These are phyloP conservation scores for Aromia moschata DNA, from an alignment of 2,888 invertebrate genomes.

Conservation along the genomic window DNA sequence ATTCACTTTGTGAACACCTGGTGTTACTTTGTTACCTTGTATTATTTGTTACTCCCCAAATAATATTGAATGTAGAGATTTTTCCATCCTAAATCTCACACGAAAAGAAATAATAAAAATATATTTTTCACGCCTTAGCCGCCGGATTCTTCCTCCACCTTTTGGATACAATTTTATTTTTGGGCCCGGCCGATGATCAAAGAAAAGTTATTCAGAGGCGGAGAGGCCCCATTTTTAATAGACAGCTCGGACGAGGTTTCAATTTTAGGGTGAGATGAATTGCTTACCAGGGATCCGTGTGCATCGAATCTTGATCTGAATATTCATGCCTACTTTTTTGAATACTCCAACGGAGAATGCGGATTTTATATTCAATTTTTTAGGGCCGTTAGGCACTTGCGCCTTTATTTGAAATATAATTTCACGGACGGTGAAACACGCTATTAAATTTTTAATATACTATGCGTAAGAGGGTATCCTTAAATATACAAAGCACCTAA, in stretches of 20 bases:
- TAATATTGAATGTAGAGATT: too few relatives aligned
- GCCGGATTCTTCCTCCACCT: background rate
- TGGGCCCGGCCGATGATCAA: background rate
- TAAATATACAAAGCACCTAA: too few relatives aligned
- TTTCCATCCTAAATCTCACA: too few relatives aligned
- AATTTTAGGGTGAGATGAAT: constrained; percentile 3
- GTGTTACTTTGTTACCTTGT: too few relatives aligned
- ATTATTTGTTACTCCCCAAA: too few relatives aligned
- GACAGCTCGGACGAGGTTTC: constrained; percentile 4
- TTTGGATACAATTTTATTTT: background rate
- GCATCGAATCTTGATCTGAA: constrained; percentile 2
- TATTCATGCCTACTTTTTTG: constrained; percentile 10
- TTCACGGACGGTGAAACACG: background rate
- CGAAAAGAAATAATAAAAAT: too few relatives aligned
- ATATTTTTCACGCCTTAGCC: too few relatives aligned
- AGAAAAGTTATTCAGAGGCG: constrained; percentile 2
- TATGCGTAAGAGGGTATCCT: background rate
- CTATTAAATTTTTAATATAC: background rate
- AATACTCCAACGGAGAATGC: constrained; percentile 3
- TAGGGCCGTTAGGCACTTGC: background rate
- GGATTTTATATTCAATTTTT: constrained; percentile 2
- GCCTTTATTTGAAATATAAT: background rate
- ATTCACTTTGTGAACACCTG: too few relatives aligned
- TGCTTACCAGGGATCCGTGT: constrained; percentile 6
- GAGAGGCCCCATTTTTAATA: constrained; percentile 8